Evolutionary conservation across 1,140 invertebrate species (phyloP).

Genomic region (Drosophila elegans): DNA sequence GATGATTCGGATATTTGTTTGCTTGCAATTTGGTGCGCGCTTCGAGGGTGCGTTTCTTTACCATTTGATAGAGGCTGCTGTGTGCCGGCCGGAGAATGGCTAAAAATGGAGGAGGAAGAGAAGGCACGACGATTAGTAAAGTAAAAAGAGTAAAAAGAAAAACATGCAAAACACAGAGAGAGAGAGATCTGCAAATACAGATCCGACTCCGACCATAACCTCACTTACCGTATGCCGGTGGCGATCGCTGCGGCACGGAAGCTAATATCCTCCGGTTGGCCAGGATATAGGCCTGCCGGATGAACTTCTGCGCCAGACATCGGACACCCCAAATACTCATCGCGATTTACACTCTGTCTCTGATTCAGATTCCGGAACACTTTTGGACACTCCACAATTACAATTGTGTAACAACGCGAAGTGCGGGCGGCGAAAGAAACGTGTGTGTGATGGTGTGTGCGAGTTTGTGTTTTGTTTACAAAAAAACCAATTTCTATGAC

Average conservation of each 20-base stretch:
- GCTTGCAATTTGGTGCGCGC: constrained; percentile 73
- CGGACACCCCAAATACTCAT: constrained; percentile 75
- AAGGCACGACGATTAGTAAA: neutral
- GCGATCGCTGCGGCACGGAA: constrained; percentile 19
- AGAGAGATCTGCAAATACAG: neutral
- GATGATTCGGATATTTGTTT: constrained; percentile 75
- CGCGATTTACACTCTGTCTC: constrained; percentile 26
- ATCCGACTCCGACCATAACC: constrained; percentile 13
- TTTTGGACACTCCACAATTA: constrained; percentile 15
- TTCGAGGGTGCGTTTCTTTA: constrained; percentile 78
- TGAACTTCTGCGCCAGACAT: constrained; percentile 61
- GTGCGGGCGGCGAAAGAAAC: constrained; percentile 5
- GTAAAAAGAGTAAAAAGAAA: neutral
- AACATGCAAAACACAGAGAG: constrained; percentile 10
- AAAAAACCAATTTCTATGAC: constrained; percentile 44
- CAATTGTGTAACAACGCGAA: constrained; percentile 59
- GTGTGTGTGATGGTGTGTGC: constrained; percentile 18
- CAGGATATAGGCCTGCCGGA: constrained; percentile 71
- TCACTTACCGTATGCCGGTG: constrained; percentile 56
- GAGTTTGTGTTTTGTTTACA: constrained; percentile 32
- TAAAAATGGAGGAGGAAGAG: constrained; percentile 25
- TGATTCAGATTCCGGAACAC: constrained; percentile 13
- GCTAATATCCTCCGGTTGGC: constrained; percentile 51
- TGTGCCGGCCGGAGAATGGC: constrained; percentile 51
- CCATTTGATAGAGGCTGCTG: constrained; percentile 79